These are phyloP conservation scores for Saguinus imperator DNA, from an alignment of 2,113 vertebrate species.

Conservation along the genomic window DNA sequence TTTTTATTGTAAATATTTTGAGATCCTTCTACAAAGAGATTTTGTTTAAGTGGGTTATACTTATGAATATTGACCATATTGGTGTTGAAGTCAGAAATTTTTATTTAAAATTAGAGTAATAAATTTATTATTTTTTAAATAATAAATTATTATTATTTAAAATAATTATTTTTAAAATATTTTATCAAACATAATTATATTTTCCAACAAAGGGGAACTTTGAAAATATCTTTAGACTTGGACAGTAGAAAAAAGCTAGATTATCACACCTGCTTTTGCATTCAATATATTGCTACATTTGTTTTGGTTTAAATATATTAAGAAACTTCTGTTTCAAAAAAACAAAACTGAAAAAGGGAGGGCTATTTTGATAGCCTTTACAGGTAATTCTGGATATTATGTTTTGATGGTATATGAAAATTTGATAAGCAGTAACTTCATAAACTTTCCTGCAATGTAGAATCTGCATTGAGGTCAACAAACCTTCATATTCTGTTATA, in stretches of 20 bases:
- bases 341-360: neutral
- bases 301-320: neutral
- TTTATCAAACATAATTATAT: neutral
- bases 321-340: neutral
- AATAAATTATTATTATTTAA: too few relatives aligned
- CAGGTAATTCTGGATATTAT: neutral
- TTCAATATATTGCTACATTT: neutral
- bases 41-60: neutral
- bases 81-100: neutral
- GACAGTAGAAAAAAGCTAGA: neutral
- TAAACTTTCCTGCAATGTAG: neutral
- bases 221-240: neutral
- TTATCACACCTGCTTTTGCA: neutral
- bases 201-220: neutral
- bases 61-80: neutral
- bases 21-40: neutral
- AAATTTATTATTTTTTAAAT: neutral
- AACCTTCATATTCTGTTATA: neutral
- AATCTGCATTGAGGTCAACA: neutral
- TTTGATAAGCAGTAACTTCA: neutral
- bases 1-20: neutral
- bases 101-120: neutral
- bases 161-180: too few relatives aligned
- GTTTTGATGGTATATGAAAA: neutral
- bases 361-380: neutral